phyloP scores from a whole-genome alignment of 2,113 vertebrate species.

The Motacilla tschutschensis region DNA sequence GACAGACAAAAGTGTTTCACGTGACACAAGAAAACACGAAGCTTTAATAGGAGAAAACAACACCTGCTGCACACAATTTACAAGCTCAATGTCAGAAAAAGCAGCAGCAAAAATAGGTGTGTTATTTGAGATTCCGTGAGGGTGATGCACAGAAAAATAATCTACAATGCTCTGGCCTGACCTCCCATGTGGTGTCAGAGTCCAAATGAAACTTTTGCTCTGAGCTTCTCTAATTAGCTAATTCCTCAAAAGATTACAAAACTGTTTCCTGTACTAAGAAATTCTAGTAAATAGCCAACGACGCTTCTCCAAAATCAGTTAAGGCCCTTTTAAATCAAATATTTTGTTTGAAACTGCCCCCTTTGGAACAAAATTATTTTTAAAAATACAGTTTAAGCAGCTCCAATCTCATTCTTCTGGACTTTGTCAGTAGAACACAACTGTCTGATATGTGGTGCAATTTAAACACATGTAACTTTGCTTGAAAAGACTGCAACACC shows the following conservation, averaged over 20 bases:
- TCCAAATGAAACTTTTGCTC: background rate
- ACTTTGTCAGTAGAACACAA: background rate
- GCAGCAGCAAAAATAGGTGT: background rate
- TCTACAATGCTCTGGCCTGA: background rate
- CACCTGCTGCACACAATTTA: background rate
- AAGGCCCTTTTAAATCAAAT: background rate
- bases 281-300: background rate
- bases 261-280: background rate
- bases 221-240: background rate
- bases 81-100: background rate
- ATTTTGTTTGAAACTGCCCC: background rate
- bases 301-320: background rate
- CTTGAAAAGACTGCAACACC: background rate
- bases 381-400: background rate
- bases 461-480: background rate
- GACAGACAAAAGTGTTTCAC: background rate
- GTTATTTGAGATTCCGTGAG: background rate
- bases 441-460: fast-evolving
- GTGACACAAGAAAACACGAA: background rate
- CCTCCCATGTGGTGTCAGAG: background rate
- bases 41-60: background rate
- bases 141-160: fast-evolving
- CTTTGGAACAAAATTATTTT: background rate
- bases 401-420: background rate
- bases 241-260: background rate